Evolutionary conservation across 2,113 vertebrate genomes (phyloP).

Genomic region (Calonectris borealis): DNA sequence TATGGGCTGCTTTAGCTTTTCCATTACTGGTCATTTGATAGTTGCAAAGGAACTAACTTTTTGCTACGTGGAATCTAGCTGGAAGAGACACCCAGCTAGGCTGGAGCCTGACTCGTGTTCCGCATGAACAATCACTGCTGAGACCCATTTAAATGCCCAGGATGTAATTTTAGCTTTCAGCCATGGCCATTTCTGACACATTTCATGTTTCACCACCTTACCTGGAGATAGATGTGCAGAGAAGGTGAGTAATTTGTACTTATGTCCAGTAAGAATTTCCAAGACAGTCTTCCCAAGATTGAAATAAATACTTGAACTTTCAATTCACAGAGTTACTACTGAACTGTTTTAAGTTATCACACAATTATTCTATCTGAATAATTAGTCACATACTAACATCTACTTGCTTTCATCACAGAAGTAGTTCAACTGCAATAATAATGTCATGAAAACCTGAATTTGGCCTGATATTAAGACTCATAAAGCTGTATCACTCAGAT

Average conservation of each 20-base stretch:
- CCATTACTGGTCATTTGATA: neutral
- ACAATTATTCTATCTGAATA: neutral
- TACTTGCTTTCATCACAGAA: neutral
- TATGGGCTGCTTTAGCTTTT: neutral
- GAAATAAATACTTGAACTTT: neutral
- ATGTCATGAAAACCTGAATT: neutral
- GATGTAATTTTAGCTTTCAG: neutral
- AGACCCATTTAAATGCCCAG: neutral
- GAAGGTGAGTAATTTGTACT: neutral
- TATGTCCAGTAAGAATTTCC: neutral
- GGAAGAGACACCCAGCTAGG: neutral
- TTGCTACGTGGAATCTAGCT: neutral
- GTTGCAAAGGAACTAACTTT: neutral
- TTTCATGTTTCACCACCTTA: neutral
- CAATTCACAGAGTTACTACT: neutral
- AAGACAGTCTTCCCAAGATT: neutral
- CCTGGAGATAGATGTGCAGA: neutral
- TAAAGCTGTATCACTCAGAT: neutral
- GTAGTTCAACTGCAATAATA: neutral
- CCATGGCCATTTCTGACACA: neutral
- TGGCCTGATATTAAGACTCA: neutral
- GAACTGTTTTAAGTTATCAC: neutral
- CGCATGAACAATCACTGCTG: neutral
- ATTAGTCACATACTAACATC: neutral
- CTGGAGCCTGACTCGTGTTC: neutral